phyloP scores from a whole-genome alignment of 2,797 vertebrate species.

The Podargus strigoides region DNA sequence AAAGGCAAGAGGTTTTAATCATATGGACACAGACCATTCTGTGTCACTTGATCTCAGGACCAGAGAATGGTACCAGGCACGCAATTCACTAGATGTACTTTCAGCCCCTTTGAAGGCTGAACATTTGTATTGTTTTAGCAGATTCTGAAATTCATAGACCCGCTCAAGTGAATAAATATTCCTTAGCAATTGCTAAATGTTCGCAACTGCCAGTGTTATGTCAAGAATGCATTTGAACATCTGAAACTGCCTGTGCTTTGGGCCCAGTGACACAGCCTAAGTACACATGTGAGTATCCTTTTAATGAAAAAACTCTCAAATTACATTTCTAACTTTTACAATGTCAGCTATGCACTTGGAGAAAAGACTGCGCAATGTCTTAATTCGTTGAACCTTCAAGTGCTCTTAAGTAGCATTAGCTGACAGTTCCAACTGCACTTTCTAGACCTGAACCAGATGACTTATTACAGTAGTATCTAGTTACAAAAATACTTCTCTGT shows the following conservation, averaged over 20 bases:
- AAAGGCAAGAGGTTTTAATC: neutral
- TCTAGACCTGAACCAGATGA: conserved; percentile 15
- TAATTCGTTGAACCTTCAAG: conserved; percentile 35
- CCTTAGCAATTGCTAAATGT: neutral
- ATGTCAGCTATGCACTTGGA: neutral
- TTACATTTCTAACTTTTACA: conserved; percentile 15
- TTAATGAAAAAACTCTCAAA: neutral
- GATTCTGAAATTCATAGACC: neutral
- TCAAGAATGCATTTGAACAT: conserved; percentile 30
- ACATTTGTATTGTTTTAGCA: neutral
- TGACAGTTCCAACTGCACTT: conserved; percentile 13
- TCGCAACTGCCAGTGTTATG: neutral
- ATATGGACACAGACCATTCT: neutral
- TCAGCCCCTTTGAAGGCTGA: neutral
- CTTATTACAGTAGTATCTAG: neutral
- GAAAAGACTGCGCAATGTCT: neutral
- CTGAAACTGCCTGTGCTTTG: neutral
- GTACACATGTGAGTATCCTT: neutral
- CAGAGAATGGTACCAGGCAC: neutral
- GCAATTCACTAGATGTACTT: neutral
- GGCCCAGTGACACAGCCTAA: neutral
- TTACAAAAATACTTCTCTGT: neutral
- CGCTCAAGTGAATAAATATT: neutral
- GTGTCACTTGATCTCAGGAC: neutral
- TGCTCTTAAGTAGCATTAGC: conserved; percentile 5